These are phyloP conservation scores for Drosophila obscura DNA, from an alignment of 1,140 invertebrate genomes.

Conservation along the genomic window DNA sequence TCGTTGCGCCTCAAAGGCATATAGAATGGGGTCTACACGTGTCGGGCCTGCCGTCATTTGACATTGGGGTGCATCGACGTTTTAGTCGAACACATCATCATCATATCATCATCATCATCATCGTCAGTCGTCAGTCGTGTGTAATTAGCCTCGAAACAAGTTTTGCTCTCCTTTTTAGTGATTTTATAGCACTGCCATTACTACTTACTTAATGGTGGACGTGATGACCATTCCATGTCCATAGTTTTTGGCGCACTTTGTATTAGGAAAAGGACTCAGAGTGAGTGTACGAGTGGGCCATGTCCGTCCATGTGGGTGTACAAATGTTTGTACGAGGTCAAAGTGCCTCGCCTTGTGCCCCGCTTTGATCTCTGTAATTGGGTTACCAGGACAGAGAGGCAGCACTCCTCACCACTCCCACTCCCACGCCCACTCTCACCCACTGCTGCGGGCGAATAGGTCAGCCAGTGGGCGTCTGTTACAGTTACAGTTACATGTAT, in stretches of 20 bases:
- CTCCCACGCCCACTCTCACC: too few relatives aligned
- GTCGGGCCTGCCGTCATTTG: slow-evolving; percentile 29
- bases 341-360: slow-evolving; percentile 18
- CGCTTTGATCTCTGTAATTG: slow-evolving; percentile 54
- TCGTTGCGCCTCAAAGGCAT: slow-evolving; percentile 49
- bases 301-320: too few relatives aligned
- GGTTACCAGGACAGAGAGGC: slow-evolving; percentile 47
- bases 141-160: slow-evolving; percentile 10
- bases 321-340: slow-evolving; percentile 8
- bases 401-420: neutral
- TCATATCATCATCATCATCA: neutral
- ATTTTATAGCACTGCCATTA: slow-evolving; percentile 9
- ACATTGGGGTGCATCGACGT: slow-evolving; percentile 14
- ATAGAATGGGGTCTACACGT: slow-evolving; percentile 55
- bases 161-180: neutral
- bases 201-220: slow-evolving; percentile 1
- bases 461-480: slow-evolving; percentile 34
- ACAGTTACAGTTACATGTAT: too few relatives aligned
- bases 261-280: neutral
- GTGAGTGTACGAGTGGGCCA: neutral
- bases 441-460: slow-evolving; percentile 35
- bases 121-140: neutral
- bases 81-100: neutral
- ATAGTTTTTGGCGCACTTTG: slow-evolving; percentile 30
- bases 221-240: slow-evolving; percentile 36